phyloP scores from a whole-genome alignment of 2,888 invertebrate species.

The Sminthurides aquaticus region DNA sequence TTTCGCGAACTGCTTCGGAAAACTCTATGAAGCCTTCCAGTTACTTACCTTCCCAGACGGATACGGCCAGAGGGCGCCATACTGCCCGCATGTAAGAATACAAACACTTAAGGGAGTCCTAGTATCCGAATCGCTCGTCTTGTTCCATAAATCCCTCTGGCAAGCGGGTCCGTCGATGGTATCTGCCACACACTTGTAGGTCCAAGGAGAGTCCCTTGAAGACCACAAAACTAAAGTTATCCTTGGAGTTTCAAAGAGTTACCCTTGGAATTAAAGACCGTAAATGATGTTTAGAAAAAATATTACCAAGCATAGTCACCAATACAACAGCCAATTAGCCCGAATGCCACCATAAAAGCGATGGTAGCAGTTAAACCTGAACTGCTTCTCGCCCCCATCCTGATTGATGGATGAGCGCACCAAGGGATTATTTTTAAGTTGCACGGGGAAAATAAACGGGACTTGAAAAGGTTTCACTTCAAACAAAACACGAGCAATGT shows the following conservation, averaged over 20 bases:
- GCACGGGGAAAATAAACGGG: too few species aligned
- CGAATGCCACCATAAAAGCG: too few species aligned
- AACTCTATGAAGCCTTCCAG: too few species aligned
- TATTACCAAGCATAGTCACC: not conserved
- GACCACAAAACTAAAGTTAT: not conserved
- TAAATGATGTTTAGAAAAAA: not conserved
- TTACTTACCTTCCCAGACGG: constrained; percentile 48
- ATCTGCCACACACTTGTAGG: constrained; percentile 32
- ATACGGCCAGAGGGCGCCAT: constrained; percentile 63
- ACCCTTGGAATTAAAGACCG: too few species aligned
- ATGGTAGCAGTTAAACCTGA: too few species aligned
- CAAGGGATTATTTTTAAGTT: too few species aligned
- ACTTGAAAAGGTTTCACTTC: too few species aligned
- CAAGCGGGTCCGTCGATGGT: constrained; percentile 41
- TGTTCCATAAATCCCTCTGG: constrained; percentile 19
- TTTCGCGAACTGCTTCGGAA: too few species aligned
- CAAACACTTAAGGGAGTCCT: constrained; percentile 11
- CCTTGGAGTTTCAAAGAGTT: not conserved
- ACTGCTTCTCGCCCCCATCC: too few species aligned
- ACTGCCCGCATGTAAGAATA: constrained; percentile 55
- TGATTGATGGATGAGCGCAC: too few species aligned
- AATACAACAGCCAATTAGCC: not conserved
- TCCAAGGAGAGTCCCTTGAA: constrained; percentile 36
- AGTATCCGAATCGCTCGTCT: not conserved
- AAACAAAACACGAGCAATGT: too few species aligned